Percentiles rank a stretch among this genome's conserved stretches.
phyloP scores from a whole-genome alignment of 2,113 vertebrate genomes.

The Phrynosoma blainvillii region DNA sequence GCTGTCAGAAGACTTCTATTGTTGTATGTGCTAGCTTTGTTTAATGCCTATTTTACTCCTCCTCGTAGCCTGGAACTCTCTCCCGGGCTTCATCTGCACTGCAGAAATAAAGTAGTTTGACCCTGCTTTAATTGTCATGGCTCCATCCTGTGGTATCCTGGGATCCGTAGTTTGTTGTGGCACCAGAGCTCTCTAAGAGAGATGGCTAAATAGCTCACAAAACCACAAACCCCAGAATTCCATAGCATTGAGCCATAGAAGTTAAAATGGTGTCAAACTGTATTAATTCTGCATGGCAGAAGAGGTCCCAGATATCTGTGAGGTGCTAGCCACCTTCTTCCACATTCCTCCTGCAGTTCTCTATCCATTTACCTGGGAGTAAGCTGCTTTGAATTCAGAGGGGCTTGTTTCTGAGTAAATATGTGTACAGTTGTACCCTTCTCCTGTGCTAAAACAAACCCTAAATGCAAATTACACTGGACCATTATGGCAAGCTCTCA shows the following conservation, averaged over 20 bases:
- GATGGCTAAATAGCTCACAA: too few relatives aligned
- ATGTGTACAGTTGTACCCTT: background rate
- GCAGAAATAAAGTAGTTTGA: too few relatives aligned
- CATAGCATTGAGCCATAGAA: too few relatives aligned
- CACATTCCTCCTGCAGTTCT: background rate
- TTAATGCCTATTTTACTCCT: background rate
- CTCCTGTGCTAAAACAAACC: background rate
- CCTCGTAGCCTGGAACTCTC: background rate
- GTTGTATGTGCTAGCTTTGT: background rate
- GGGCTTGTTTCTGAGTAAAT: background rate
- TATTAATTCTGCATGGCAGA: too few relatives aligned
- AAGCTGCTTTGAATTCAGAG: background rate
- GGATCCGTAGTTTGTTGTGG: too few relatives aligned
- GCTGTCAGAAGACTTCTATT: background rate
- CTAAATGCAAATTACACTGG: background rate
- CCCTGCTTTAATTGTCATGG: too few relatives aligned
- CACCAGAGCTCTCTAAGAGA: too few relatives aligned
- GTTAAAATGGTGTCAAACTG: too few relatives aligned
- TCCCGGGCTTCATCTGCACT: background rate
- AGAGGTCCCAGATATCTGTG: background rate
- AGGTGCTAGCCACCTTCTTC: background rate
- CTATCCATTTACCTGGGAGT: background rate
- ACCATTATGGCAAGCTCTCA: too few relatives aligned
- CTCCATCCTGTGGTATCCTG: too few relatives aligned
- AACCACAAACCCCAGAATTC: too few relatives aligned